Conservation (phyloP, 64 coral and sea anemone genomes). For the Pocillopora damicornis region DNA sequence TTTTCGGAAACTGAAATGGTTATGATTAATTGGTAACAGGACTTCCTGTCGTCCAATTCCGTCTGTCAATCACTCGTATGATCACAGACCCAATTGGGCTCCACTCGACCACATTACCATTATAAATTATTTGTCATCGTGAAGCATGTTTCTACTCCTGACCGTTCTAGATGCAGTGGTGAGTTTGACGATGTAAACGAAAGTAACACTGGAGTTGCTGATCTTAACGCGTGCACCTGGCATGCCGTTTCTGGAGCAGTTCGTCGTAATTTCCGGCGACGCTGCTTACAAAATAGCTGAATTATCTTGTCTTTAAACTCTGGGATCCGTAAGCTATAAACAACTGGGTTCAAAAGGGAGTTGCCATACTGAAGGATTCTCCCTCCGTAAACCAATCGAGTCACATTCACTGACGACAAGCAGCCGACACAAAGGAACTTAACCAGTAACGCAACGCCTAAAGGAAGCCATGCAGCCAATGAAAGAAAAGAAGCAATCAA, state of each 20-base stretch:
- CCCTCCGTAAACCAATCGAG: neutral
- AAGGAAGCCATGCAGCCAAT: neutral
- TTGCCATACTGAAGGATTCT: neutral
- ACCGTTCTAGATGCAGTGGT: too few species aligned
- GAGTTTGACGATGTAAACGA: neutral
- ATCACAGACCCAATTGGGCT: too few species aligned
- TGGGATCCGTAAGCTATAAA: neutral
- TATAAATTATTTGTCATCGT: too few species aligned
- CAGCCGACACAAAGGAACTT: neutral
- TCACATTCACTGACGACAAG: neutral
- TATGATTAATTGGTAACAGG: too few species aligned
- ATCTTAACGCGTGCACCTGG: neutral
- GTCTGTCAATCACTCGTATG: too few species aligned
- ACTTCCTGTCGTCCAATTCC: too few species aligned
- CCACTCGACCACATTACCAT: too few species aligned
- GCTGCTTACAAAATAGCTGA: neutral
- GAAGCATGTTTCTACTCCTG: too few species aligned
- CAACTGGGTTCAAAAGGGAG: neutral
- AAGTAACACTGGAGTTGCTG: neutral
- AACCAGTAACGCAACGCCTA: neutral
- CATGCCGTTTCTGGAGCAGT: neutral
- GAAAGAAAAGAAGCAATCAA: neutral
- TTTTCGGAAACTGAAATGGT: too few species aligned
- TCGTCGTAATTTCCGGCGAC: neutral
- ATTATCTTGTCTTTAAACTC: neutral